phyloP scores from a whole-genome alignment of 23 tunicate genomes.

The Diplosoma virens region DNA sequence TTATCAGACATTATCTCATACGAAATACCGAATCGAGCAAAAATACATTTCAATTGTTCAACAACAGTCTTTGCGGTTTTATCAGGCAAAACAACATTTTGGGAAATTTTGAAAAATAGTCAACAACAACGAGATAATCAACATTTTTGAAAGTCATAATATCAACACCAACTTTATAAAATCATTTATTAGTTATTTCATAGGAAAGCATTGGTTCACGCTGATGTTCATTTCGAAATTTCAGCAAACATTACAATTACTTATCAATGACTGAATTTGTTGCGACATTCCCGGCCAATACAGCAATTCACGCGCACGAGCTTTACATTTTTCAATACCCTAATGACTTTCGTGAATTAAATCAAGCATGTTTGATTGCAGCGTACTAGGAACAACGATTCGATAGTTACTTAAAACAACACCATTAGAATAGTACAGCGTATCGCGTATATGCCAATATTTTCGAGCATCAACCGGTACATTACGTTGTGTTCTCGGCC shows the following conservation, averaged over 20 bases:
- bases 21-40: conserved; percentile 40
- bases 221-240: conserved; percentile 14
- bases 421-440: conserved; percentile 25
- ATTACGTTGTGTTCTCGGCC: conserved; percentile 26
- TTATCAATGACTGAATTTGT: conserved; percentile 24
- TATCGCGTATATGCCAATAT: conserved; percentile 43
- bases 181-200: conserved; percentile 29
- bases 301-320: conserved; percentile 34
- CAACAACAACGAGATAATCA: conserved; percentile 38
- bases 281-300: conserved; percentile 45
- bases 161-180: conserved; percentile 28
- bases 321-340: conserved; percentile 50
- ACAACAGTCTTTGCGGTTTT: conserved; percentile 32
- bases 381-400: conserved; percentile 2
- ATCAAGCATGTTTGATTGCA: conserved; percentile 10
- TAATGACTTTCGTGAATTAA: conserved; percentile 48
- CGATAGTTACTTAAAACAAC: conserved; percentile 21
- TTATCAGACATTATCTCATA: conserved; percentile 18
- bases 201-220: conserved; percentile 38
- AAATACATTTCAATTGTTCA: conserved; percentile 6
- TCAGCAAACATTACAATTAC: conserved; percentile 11
- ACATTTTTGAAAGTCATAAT: conserved; percentile 31
- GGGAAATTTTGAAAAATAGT: conserved; percentile 46
- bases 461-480: conserved; percentile 13
- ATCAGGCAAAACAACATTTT: conserved; percentile 25